These are phyloP conservation scores for Lasioglossum baleicum DNA, from an alignment of 1,140 invertebrate species.

Conservation along the genomic window DNA sequence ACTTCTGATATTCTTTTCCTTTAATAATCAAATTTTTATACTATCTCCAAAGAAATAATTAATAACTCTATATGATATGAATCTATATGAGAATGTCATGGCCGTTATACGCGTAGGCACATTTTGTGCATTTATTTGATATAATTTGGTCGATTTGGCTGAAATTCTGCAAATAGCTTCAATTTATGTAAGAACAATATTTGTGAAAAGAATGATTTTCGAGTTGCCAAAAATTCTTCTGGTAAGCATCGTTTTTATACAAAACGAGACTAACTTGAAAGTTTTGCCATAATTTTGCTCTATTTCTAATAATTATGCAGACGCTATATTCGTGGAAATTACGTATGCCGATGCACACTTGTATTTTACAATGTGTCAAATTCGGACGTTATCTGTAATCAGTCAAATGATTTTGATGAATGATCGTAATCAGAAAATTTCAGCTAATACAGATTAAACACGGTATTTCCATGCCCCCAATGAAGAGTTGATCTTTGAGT, in stretches of 20 bases:
- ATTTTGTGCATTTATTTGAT: neutral
- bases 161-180: too few species aligned
- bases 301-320: too few species aligned
- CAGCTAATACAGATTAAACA: conserved; percentile 38
- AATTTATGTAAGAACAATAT: too few species aligned
- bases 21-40: neutral
- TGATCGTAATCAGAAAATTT: conserved; percentile 23
- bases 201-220: too few species aligned
- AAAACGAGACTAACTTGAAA: too few species aligned
- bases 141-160: too few species aligned
- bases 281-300: too few species aligned
- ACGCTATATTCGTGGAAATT: neutral
- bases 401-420: conserved; percentile 30
- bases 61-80: neutral
- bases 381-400: conserved; percentile 18
- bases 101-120: neutral
- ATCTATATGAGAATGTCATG: neutral
- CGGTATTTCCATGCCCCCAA: conserved; percentile 53
- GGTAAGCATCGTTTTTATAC: too few species aligned
- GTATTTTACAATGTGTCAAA: neutral
- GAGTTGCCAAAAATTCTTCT: too few species aligned
- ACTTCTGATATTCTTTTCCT: neutral
- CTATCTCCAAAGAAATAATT: neutral
- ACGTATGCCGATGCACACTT: neutral
- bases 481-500: conserved; percentile 51